Conservation (phyloP, 2,888 invertebrate genomes). For the Sphaeridia pumilis region DNA sequence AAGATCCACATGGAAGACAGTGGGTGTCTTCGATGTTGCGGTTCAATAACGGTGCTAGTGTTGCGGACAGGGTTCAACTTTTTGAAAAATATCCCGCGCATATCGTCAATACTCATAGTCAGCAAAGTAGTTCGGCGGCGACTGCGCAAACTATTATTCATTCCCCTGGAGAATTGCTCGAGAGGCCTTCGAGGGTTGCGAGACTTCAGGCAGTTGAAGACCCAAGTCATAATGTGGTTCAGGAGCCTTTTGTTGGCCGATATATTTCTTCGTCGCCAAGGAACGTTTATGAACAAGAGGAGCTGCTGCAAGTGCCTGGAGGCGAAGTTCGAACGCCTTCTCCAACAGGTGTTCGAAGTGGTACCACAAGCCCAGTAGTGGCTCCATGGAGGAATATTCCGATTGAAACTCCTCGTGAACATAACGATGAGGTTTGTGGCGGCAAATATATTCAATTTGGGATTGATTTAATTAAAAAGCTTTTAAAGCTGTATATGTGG, state of each 20-base stretch:
- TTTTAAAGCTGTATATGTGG: no score
- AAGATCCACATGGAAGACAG: constrained; percentile 14
- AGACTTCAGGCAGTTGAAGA: neutral
- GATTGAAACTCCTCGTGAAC: constrained; percentile 10
- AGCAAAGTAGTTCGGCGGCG: neutral
- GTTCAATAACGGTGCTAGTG: constrained; percentile 33
- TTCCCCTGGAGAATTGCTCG: neutral
- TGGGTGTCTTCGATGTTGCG: constrained; percentile 22
- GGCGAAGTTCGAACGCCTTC: neutral
- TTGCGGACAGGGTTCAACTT: constrained; percentile 35
- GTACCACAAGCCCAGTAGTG: neutral
- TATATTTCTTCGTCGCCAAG: no score
- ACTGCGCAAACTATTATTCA: neutral
- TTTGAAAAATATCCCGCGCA: constrained; percentile 36
- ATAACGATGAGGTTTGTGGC: no score
- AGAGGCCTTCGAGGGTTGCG: neutral
- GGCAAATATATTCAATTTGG: no score
- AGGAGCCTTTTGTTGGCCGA: neutral
- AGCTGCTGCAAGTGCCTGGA: constrained; percentile 3
- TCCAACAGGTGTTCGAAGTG: neutral
- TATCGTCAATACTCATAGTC: constrained; percentile 13
- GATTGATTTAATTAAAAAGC: no score
- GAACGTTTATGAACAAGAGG: neutral
- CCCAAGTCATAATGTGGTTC: neutral
- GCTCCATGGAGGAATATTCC: constrained; percentile 21